A percentile compares a stretch with the other conserved stretches of the same genome.
phyloP scores from a whole-genome alignment of 2,113 vertebrate species.

The Limnothrissa miodon region DNA sequence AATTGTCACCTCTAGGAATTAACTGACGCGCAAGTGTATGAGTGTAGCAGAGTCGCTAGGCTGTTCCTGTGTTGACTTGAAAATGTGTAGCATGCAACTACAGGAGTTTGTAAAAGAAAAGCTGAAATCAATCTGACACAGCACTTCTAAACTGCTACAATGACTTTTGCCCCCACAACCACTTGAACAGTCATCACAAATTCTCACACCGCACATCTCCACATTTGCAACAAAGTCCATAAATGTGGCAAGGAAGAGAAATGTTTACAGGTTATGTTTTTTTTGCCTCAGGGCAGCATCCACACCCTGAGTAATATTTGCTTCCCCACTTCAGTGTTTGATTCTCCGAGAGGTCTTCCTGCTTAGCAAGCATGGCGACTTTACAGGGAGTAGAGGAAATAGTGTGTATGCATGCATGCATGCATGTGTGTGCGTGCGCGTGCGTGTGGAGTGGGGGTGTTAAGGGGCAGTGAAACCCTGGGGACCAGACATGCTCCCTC shows the following conservation, averaged over 20 bases:
- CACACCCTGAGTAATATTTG: background rate
- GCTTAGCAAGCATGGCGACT: background rate
- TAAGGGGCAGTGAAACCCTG: background rate
- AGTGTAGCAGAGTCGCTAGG: background rate
- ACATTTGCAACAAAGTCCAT: background rate
- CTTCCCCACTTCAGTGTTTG: background rate
- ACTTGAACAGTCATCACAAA: background rate
- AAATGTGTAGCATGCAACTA: background rate
- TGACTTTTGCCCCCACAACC: background rate
- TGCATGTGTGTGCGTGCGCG: background rate
- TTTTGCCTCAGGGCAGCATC: background rate
- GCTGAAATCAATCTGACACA: background rate
- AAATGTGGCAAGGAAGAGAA: background rate
- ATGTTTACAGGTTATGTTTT: background rate
- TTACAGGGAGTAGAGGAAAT: background rate
- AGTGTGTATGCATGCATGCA: background rate
- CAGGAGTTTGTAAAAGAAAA: background rate
- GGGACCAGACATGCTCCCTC: background rate
- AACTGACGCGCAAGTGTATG: background rate
- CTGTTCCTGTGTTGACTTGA: background rate
- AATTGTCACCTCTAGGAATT: background rate
- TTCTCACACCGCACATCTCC: background rate
- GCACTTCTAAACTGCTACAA: slow-evolving; percentile 8
- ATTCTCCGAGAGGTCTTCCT: background rate
- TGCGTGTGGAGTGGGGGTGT: background rate